Evolutionary conservation across 2,797 vertebrate genomes (phyloP), one percentile per base, ranked within the genome.

Genomic region (Chrysolophus pictus): DNA sequence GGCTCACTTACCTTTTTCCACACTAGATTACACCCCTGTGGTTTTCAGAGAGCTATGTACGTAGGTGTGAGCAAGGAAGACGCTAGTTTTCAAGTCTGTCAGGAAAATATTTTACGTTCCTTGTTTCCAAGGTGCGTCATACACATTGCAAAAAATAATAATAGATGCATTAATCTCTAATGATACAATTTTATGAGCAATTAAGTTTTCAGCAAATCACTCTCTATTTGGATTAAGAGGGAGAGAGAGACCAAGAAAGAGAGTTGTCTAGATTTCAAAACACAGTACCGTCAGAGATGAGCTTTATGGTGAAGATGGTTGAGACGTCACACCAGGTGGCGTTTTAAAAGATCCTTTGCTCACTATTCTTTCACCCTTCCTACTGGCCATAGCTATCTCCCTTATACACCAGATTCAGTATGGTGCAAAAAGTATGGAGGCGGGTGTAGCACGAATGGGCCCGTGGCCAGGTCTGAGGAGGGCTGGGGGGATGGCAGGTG

Each of bases 61-160:
- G 97, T 65, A 95, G 94, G 70, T 84, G 86, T 90, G 93, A 98
- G 90, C 22, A 22, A 98, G 98, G 98, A 99, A 98, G 98, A 99
- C 98, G 96, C 97, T 97, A 97, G 97, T 97, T 98, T 98, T 99
- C 99, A 99, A 99, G 98, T 99, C 98, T 97, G 96, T 97, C 98
- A 99, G 99, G 98, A 99, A 97, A 97, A 97, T 96, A 98, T 96
- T 97, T 97, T 96, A 91, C 1, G 91, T 94, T 97, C 59, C 76
- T 97, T 94, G 84, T 95, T 97, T 95, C 90, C 94, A 96, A 96
- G 94, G 94, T 94, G 92, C 91, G 96, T 97, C 73, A 90, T 72
- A 95, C 59, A 92, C 73, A 87, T 87, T 70, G 55, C 28, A 86
- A 91, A 80, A 58, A 73, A 70, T 29, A 69, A 46, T 22, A 63